phyloP scores from a whole-genome alignment of 2,113 vertebrate species.

The Ophiodon elongatus region DNA sequence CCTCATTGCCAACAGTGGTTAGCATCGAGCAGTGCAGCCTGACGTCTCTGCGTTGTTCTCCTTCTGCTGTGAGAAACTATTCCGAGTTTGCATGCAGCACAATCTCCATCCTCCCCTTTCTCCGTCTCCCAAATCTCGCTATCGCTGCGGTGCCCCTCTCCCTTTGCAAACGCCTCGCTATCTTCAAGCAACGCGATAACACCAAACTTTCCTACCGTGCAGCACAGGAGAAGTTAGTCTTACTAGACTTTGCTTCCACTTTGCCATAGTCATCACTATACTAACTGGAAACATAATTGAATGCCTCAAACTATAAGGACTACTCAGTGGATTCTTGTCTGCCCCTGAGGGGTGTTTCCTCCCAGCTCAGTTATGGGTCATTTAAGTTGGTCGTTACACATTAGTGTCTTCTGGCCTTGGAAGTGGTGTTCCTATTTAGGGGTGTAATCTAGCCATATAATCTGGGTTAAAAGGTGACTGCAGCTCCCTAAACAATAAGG shows the following conservation, averaged over 20 bases:
- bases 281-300: conserved; percentile 49
- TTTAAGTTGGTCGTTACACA: conserved; percentile 52
- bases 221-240: conserved; percentile 2
- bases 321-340: conserved; percentile 17
- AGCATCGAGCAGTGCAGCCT: conserved; percentile 58
- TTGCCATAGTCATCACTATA: conserved; percentile 36
- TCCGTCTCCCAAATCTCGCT: neutral
- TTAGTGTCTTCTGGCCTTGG: conserved; percentile 41
- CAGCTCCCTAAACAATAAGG: conserved; percentile 19
- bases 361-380: conserved; percentile 43
- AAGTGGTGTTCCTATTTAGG: conserved; percentile 39
- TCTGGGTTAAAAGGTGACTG: conserved; percentile 52
- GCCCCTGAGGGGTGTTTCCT: conserved; percentile 29
- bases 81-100: conserved; percentile 45
- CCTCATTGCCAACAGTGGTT: conserved; percentile 77
- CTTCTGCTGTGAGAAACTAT: conserved; percentile 47
- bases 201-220: neutral
- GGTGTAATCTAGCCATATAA: conserved; percentile 47
- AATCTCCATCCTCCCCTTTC: neutral
- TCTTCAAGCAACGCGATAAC: conserved; percentile 44
- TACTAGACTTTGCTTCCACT: conserved; percentile 30
- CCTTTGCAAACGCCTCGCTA: conserved; percentile 38
- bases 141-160: conserved; percentile 15
- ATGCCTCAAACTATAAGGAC: conserved; percentile 33
- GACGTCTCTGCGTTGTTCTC: conserved; percentile 42